Conservation (phyloP, 1,140 invertebrate genomes). For the Bombus balteatus region DNA sequence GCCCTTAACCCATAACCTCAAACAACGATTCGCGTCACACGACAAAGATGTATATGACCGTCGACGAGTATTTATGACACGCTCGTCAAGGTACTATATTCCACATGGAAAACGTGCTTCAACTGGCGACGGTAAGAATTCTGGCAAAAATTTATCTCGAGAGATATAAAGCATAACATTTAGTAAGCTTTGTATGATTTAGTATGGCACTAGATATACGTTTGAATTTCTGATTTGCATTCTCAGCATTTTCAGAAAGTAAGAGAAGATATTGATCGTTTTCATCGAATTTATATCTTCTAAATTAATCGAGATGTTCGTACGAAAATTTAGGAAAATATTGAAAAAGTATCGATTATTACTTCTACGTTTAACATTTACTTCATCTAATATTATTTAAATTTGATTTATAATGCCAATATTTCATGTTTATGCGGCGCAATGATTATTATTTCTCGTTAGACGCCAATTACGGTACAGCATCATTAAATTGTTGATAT, state of each 20-base stretch:
- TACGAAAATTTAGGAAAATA: neutral
- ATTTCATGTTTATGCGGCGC: neutral
- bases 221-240: no score
- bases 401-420: no score
- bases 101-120: neutral
- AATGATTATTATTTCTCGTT: neutral
- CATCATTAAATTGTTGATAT: neutral
- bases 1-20: constrained; percentile 36
- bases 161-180: neutral
- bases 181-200: neutral
- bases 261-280: neutral
- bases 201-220: no score
- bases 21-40: constrained; percentile 38
- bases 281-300: no score
- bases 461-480: neutral
- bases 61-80: constrained; percentile 52
- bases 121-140: no score
- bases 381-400: no score
- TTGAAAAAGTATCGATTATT: no score
- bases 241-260: neutral
- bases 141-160: neutral
- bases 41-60: constrained; percentile 33
- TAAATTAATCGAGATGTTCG: neutral
- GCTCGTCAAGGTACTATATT: constrained; percentile 22
- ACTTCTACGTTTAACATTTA: no score